phyloP scores from a whole-genome alignment of 2,797 vertebrate genomes.

The Argyrosomus regius region DNA sequence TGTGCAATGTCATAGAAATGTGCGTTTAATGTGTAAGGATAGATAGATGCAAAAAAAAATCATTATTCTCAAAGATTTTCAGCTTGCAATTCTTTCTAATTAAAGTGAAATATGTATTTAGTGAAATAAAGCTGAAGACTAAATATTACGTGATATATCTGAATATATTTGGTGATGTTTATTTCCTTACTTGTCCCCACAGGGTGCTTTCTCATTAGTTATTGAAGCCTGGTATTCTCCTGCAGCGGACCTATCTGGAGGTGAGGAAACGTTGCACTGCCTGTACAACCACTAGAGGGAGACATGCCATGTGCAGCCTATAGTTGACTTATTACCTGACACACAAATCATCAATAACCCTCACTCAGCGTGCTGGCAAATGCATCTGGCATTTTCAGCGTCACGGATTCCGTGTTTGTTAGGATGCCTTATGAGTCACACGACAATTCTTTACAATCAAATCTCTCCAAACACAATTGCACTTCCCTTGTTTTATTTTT shows the following conservation, averaged over 20 bases:
- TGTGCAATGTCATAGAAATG: background rate
- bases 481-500: slow-evolving; percentile 99
- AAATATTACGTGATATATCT: background rate
- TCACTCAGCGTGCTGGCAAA: slow-evolving; percentile 43
- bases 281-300: slow-evolving; percentile 86
- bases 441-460: slow-evolving; percentile 83
- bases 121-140: background rate
- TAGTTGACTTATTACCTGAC: background rate
- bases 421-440: slow-evolving; percentile 77
- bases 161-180: slow-evolving; percentile 17
- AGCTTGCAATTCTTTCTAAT: background rate
- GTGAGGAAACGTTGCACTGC: slow-evolving; percentile 78
- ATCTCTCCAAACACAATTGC: slow-evolving; percentile 95
- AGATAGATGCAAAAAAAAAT: too few relatives aligned
- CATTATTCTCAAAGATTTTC: background rate
- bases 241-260: slow-evolving; percentile 87
- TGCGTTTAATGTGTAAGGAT: background rate
- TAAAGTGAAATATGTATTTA: background rate
- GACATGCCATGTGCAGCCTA: slow-evolving; percentile 51
- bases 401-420: slow-evolving; percentile 53
- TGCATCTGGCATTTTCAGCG: slow-evolving; percentile 44
- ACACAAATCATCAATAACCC: slow-evolving; percentile 31
- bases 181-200: slow-evolving; percentile 44
- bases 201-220: slow-evolving; percentile 97
- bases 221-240: slow-evolving; percentile 94